A percentile compares a stretch with the other conserved stretches of the same genome.
Conservation (phyloP, 1,140 invertebrate species). For the Himalopsyche phryganea region DNA sequence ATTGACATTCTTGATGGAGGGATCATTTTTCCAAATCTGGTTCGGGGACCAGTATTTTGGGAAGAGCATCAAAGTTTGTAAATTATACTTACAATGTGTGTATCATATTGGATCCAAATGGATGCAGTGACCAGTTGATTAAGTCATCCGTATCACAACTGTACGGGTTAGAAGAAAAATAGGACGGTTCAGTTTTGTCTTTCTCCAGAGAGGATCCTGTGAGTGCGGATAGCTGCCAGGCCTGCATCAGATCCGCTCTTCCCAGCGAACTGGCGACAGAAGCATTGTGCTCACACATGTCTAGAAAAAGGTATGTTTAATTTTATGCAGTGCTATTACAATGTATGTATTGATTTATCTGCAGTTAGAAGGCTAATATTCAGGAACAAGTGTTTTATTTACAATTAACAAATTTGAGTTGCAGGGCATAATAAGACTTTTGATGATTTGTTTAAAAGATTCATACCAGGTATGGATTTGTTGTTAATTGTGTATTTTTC, state of each 20-base stretch:
- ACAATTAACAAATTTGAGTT: constrained; percentile 1
- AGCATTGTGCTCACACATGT: constrained; percentile 80
- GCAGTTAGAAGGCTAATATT: not conserved
- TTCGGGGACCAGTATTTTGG: too few relatives aligned
- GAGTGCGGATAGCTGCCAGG: constrained; percentile 77
- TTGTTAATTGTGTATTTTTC: constrained; percentile 76
- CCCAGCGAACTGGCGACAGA: constrained; percentile 68
- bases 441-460: too few relatives aligned
- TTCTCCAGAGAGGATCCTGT: constrained; percentile 58
- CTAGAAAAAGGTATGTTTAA: constrained; percentile 31
- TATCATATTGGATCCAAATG: constrained; percentile 81
- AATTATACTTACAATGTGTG: constrained; percentile 71
- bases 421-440: not conserved
- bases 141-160: constrained; percentile 56
- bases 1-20: too few relatives aligned
- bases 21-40: too few relatives aligned
- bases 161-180: constrained; percentile 40
- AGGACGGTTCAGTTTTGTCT: constrained; percentile 37
- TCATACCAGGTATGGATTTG: constrained; percentile 52
- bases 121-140: constrained; percentile 73
- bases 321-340: too few relatives aligned
- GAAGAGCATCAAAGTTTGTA: too few relatives aligned
- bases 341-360: too few relatives aligned
- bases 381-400: constrained; percentile 14
- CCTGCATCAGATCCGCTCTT: constrained; percentile 77